phyloP scores from a whole-genome alignment of 2,888 invertebrate genomes.

The Xestia rhomboidea region DNA sequence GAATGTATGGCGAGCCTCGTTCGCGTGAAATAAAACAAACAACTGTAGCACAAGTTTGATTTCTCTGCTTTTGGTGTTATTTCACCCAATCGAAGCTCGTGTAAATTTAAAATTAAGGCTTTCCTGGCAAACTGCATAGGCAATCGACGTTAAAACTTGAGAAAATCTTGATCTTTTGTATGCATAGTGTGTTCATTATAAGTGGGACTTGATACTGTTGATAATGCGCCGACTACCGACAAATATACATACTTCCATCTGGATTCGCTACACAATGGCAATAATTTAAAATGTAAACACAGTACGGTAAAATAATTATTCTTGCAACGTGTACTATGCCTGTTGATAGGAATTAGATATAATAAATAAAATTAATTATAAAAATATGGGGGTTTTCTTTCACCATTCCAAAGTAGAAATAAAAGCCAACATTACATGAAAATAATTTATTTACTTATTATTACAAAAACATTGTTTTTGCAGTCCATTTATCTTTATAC shows the following conservation, averaged over 20 bases:
- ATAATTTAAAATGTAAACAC: conserved; percentile 77
- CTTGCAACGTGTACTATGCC: conserved; percentile 89
- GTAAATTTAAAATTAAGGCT: conserved; percentile 84
- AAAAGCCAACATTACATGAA: conserved; percentile 56
- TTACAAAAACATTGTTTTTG: conserved; percentile 42
- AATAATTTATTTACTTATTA: conserved; percentile 64
- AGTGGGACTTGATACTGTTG: conserved; percentile 67
- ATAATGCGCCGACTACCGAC: conserved; percentile 67
- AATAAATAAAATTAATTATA: conserved; percentile 90
- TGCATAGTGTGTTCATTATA: conserved; percentile 72
- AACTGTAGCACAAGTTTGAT: conserved; percentile 73
- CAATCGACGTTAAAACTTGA: conserved; percentile 72
- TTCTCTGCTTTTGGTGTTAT: conserved; percentile 75
- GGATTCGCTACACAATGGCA: conserved; percentile 69
- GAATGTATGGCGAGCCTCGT: conserved; percentile 82
- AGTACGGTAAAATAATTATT: conserved; percentile 85
- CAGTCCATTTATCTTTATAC: conserved; percentile 33
- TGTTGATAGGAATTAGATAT: conserved; percentile 89
- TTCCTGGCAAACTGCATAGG: conserved; percentile 84
- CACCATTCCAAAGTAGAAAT: conserved; percentile 50
- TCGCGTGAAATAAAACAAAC: conserved; percentile 80
- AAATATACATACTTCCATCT: conserved; percentile 53
- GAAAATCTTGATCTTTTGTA: conserved; percentile 73
- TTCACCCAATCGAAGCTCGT: conserved; percentile 85
- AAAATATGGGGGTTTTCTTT: conserved; percentile 74